Evolutionary conservation across 2,888 invertebrate genomes (phyloP).

Genomic region (Quadroppia sp.): DNA sequence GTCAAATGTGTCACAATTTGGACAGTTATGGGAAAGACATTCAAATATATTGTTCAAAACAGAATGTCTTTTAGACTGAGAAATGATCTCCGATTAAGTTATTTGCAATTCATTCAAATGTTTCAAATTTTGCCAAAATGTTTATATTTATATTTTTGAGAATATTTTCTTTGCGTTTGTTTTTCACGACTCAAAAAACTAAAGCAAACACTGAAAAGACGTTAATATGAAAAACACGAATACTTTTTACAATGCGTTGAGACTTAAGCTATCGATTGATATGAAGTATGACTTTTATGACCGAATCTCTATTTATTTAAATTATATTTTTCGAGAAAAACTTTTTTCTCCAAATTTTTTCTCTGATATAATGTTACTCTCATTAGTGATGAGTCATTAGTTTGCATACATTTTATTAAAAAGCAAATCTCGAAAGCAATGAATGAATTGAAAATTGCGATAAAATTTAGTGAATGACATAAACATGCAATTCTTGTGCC

Average conservation of each 20-base stretch:
- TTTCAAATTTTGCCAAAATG: no score
- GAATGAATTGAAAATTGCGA: not conserved
- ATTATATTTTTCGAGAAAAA: not conserved
- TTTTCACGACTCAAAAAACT: constrained; percentile 16
- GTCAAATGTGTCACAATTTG: no score
- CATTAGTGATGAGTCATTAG: constrained; percentile 32
- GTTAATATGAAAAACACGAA: not conserved
- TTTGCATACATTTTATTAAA: not conserved
- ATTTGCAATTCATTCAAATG: no score
- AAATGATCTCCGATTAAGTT: no score
- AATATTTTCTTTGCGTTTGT: not conserved
- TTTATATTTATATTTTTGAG: not conserved
- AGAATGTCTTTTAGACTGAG: no score
- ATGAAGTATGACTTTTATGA: not conserved
- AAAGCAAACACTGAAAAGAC: not conserved
- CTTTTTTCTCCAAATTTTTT: not conserved
- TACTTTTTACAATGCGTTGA: not conserved
- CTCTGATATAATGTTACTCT: constrained; percentile 9
- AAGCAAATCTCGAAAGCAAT: not conserved
- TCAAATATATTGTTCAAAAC: no score
- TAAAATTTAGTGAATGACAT: constrained; percentile 7
- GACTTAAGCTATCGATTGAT: not conserved
- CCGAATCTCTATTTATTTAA: not conserved
- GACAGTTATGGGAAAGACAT: no score
- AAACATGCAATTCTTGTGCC: not conserved